Evolutionary conservation across 2,113 vertebrate species (phyloP), one percentile per base, ranked within the genome.

Genomic region (Eleginops maclovinus): DNA sequence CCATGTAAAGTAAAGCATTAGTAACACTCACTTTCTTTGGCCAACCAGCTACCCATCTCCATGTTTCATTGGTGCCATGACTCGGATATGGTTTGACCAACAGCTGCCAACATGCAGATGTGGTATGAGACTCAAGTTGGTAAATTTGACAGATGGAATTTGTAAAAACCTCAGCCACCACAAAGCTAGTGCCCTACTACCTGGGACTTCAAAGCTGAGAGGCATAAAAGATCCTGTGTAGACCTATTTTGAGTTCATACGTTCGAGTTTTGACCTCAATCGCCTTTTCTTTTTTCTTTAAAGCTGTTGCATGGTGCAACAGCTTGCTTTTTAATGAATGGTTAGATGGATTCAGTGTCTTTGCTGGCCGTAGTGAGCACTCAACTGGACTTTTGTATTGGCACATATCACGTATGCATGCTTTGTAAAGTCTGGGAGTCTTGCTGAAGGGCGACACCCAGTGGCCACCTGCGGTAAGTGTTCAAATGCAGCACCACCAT

Each of bases 51-150:
- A 17, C 46, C 24, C 21, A 51, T 26, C 24, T 72, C 49, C 58
- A 58, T 50, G 58, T 71, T 83, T 74, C 62, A 81, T 74, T 62
- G 67, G 47, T 85, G 81, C 73, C 53, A 67, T 66, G 79, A 76
- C 80, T 67, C 21, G 73, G 64, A 73, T 81, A 58, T 44, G 70
- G 71, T 69, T 77, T 55, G 53, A n/a, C 61, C 76, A 54, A 58
- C 56, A 71, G 74, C 75, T 82, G 86, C 75, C 79, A 82, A 21
- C 59, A 64, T 70, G 49, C 76, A 84, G 67, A 53, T 74, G 53
- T 65, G 73, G 68, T 74, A 22, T 41, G 26, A 82, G 55, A 60
- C 36, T 53, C 58, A 56, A 50, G 55, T 26, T 79, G 67, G 68
- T 77, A 9, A n/a, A 63, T 79, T 67, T 65, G 46, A 79, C 75